These are phyloP conservation scores for Enteromius anoplus DNA, from an alignment of 2,797 vertebrate genomes.

Conservation along the genomic window DNA sequence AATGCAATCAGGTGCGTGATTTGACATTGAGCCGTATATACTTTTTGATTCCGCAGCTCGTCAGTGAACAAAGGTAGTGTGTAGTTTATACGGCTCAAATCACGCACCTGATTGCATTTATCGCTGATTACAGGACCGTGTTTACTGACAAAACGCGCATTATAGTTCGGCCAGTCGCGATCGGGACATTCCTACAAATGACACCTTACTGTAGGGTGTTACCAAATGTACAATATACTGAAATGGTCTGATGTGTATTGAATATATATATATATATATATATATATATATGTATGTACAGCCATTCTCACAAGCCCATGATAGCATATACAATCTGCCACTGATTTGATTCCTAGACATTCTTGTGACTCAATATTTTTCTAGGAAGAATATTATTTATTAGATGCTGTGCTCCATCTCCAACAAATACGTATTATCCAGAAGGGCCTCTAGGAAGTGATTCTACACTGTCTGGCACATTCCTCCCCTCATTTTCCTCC, in stretches of 20 bases:
- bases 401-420: neutral
- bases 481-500: conserved; percentile 6
- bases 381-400: neutral
- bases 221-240: neutral
- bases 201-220: too few relatives aligned
- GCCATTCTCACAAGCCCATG: neutral
- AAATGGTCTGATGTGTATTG: neutral
- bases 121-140: too few relatives aligned
- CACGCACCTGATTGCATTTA: too few relatives aligned
- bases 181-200: too few relatives aligned
- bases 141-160: too few relatives aligned
- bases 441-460: conserved; percentile 18
- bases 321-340: neutral
- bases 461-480: conserved; percentile 36
- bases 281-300: neutral
- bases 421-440: neutral
- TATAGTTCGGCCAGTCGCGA: too few relatives aligned
- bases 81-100: too few relatives aligned
- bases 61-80: too few relatives aligned
- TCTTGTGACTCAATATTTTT: neutral
- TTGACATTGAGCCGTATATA: too few relatives aligned
- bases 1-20: too few relatives aligned
- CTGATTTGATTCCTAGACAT: neutral
- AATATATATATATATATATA: neutral
- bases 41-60: too few relatives aligned